Conservation (phyloP, 2,797 vertebrate genomes). For the Cephalopachus bancanus region DNA sequence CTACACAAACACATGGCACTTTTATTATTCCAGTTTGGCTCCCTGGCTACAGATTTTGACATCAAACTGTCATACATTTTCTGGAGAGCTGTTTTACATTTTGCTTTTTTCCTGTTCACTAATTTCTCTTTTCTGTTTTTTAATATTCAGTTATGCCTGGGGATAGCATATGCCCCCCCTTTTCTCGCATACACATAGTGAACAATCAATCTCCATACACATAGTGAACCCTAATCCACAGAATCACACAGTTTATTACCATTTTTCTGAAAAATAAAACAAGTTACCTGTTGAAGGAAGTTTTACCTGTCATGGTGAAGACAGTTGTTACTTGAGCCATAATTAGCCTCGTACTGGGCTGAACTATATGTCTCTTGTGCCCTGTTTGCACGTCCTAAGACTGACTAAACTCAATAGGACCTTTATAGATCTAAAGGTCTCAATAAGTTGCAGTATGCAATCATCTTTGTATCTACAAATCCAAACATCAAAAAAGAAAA, state of each 20-base stretch:
- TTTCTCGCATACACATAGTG: neutral
- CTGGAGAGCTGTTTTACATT: neutral
- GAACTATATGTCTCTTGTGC: neutral
- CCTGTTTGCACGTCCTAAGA: neutral
- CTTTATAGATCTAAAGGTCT: conserved; percentile 28
- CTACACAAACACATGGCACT: neutral
- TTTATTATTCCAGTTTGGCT: neutral
- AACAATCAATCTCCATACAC: neutral
- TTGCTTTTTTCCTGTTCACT: neutral
- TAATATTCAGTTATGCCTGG: neutral
- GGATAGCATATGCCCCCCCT: neutral
- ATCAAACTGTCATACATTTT: neutral
- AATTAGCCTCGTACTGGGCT: neutral
- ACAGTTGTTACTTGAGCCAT: neutral
- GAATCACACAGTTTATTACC: neutral
- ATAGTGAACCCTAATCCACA: neutral
- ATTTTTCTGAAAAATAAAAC: conserved; percentile 45
- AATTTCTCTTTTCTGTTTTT: neutral
- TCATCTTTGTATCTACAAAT: conserved; percentile 24
- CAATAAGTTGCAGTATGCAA: neutral
- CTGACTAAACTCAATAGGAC: neutral
- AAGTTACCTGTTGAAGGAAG: neutral
- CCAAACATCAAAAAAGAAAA: neutral
- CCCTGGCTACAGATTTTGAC: neutral
- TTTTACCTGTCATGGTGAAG: neutral